These are phyloP conservation scores for Ornithorhynchus anatinus DNA, from an alignment of 2,113 vertebrate species.

Conservation along the genomic window DNA sequence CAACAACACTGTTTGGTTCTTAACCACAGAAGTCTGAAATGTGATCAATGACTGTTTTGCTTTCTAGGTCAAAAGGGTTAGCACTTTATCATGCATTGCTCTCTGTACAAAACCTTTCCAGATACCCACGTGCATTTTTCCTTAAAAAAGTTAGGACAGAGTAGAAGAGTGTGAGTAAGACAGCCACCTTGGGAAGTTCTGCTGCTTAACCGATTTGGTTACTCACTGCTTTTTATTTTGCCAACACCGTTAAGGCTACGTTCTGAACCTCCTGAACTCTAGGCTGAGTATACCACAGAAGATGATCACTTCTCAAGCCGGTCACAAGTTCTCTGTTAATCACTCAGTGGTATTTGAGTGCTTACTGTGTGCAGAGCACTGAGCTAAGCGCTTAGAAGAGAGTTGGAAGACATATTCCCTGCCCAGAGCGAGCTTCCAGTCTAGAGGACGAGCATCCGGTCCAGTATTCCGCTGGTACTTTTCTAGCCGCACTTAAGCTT, in stretches of 20 bases:
- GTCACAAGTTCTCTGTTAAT: too few relatives aligned
- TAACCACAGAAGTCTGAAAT: background rate
- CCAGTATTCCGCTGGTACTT: background rate
- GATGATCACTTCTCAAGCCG: too few relatives aligned
- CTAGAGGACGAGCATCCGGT: too few relatives aligned
- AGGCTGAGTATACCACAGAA: too few relatives aligned
- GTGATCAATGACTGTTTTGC: background rate
- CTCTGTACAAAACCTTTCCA: conserved; percentile 4
- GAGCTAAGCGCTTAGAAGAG: too few relatives aligned
- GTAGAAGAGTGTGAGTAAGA: conserved; percentile 9
- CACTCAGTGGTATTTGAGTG: too few relatives aligned
- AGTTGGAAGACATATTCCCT: too few relatives aligned
- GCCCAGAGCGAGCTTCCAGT: too few relatives aligned
- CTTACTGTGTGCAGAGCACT: too few relatives aligned
- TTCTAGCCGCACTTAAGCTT: too few relatives aligned
- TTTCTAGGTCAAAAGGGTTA: background rate
- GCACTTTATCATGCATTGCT: background rate
- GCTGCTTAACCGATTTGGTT: too few relatives aligned
- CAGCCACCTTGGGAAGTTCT: conserved; percentile 19
- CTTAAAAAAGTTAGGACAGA: conserved; percentile 13
- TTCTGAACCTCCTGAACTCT: background rate
- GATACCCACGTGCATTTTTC: background rate
- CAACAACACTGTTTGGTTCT: conserved; percentile 3
- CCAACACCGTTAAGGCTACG: background rate
- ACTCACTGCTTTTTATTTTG: background rate